Conservation (phyloP, 23 tunicate species). For the Pegea sp. region DNA sequence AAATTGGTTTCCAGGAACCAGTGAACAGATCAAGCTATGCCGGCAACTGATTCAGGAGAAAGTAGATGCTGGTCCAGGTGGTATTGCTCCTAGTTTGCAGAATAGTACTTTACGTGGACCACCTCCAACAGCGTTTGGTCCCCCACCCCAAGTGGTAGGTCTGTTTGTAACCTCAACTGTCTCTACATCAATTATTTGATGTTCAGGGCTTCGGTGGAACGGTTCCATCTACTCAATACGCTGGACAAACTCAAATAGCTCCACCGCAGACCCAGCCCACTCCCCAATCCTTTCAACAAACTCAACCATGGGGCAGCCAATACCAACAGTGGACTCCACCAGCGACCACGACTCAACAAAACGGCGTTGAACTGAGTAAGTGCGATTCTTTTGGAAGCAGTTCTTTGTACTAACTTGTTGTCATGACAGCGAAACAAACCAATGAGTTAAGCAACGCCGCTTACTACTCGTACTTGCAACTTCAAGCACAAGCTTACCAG, state of each 20-base stretch:
- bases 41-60: slow-evolving; percentile 94
- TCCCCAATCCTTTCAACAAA: slow-evolving; percentile 44
- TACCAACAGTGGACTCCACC: slow-evolving; percentile 55
- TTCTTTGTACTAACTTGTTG: no score
- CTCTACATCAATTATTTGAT: no score
- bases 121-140: slow-evolving; percentile 31
- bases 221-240: no score
- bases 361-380: slow-evolving; percentile 31
- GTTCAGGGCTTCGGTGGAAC: no score
- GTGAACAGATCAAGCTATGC: slow-evolving; percentile 62
- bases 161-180: no score
- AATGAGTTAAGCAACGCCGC: slow-evolving; percentile 27
- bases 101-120: slow-evolving; percentile 11
- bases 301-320: slow-evolving; percentile 64
- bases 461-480: slow-evolving; percentile 28
- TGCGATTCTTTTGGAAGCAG: not conserved
- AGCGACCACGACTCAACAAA: slow-evolving; percentile 26
- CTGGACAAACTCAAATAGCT: no score
- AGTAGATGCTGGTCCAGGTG: slow-evolving; percentile 63
- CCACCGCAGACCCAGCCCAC: slow-evolving; percentile 54
- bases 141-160: slow-evolving; percentile 38
- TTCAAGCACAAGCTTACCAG: slow-evolving; percentile 21
- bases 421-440: slow-evolving; percentile 19
- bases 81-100: slow-evolving; percentile 2
- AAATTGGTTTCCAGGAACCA: slow-evolving; percentile 37